These are phyloP conservation scores for Pimpla rufipes DNA, from an alignment of 2,888 invertebrate species.

Conservation along the genomic window DNA sequence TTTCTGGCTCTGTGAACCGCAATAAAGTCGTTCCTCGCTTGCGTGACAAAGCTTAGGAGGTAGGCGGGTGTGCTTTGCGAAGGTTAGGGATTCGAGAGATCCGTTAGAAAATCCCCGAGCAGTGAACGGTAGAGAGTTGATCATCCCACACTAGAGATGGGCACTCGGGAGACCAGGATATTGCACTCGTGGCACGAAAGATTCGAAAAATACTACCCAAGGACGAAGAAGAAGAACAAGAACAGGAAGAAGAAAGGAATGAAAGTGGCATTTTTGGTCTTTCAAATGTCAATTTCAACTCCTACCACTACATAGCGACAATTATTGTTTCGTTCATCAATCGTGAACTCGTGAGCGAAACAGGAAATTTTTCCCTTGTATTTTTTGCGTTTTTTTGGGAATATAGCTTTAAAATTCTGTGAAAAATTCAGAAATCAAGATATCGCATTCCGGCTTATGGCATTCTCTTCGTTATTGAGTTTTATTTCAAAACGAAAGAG, in stretches of 20 bases:
- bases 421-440: no score
- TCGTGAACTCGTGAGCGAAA: no score
- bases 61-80: neutral
- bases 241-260: neutral
- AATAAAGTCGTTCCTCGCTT: conserved; percentile 68
- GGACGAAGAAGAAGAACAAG: neutral
- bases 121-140: conserved; percentile 24
- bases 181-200: conserved; percentile 1
- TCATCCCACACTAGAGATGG: conserved; percentile 23
- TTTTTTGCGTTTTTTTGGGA: no score
- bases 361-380: neutral
- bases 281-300: neutral
- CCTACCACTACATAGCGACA: neutral
- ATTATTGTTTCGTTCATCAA: neutral
- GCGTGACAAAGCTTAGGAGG: conserved; percentile 15
- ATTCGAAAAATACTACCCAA: neutral
- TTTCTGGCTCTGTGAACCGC: conserved; percentile 76
- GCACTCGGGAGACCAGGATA: conserved; percentile 13
- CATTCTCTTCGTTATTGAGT: no score
- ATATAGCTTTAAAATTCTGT: no score
- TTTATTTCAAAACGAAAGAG: no score
- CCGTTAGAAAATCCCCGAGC: conserved; percentile 29
- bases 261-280: neutral
- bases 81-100: conserved; percentile 39
- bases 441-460: no score